phyloP scores from a whole-genome alignment of 64 coral and sea anemone species.

The Cladopsammia gracilis region DNA sequence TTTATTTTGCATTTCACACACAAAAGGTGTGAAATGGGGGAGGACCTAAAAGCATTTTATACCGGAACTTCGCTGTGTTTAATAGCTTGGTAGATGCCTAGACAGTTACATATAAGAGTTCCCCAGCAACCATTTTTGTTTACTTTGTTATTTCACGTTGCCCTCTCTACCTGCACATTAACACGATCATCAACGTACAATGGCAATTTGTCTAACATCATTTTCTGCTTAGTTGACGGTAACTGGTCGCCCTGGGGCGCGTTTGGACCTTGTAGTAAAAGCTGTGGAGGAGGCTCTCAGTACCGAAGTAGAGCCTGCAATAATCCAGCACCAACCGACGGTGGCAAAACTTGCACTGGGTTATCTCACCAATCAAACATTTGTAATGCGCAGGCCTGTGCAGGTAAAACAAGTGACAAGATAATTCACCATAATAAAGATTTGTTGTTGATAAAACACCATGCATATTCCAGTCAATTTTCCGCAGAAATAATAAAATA shows the following conservation, averaged over 20 bases:
- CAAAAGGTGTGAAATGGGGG: too few species aligned
- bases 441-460: too few species aligned
- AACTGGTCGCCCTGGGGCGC: slow-evolving; percentile 45
- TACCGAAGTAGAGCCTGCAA: slow-evolving; percentile 40
- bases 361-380: not conserved
- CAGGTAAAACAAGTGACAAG: not conserved
- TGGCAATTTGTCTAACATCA: not conserved
- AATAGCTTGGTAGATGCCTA: too few species aligned
- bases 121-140: too few species aligned
- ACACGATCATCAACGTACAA: not conserved
- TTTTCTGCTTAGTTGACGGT: not conserved
- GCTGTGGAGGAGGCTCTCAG: slow-evolving; percentile 15
- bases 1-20: too few species aligned
- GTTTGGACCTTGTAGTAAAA: slow-evolving; percentile 9
- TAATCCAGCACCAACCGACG: slow-evolving; percentile 59
- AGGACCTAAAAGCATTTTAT: too few species aligned
- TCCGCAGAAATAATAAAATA: too few species aligned
- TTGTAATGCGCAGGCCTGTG: not conserved
- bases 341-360: slow-evolving; percentile 43
- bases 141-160: too few species aligned
- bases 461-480: too few species aligned
- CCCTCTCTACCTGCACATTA: not conserved
- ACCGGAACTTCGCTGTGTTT: too few species aligned
- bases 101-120: too few species aligned
- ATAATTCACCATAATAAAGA: too few species aligned